A percentile compares a stretch with the other conserved stretches of the same genome.
Conservation (phyloP, 2,113 vertebrate genomes). For the Apteryx owenii region DNA sequence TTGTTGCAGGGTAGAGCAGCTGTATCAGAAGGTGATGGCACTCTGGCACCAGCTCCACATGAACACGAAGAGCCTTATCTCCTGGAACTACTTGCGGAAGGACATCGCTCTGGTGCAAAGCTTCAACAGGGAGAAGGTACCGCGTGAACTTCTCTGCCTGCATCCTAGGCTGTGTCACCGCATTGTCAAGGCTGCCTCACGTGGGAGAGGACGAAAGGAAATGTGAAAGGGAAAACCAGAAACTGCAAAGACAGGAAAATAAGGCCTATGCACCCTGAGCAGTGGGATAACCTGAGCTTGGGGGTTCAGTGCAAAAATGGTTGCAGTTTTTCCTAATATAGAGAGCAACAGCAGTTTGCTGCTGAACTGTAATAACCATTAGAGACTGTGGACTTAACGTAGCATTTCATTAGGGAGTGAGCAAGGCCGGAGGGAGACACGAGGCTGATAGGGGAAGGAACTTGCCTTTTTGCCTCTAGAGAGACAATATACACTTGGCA, state of each 20-base stretch:
- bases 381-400: background rate
- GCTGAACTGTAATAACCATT: background rate
- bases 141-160: background rate
- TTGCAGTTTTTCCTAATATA: rapidly evolving
- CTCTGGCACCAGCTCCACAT: constrained; percentile 97
- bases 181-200: rapidly evolving
- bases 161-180: background rate
- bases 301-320: background rate
- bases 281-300: background rate
- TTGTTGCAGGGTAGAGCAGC: constrained; percentile 87
- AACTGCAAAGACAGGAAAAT: too few species aligned
- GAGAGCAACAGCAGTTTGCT: background rate
- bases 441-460: rapidly evolving
- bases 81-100: constrained; percentile 94
- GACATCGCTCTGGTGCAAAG: constrained; percentile 87
- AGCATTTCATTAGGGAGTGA: rapidly evolving
- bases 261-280: background rate
- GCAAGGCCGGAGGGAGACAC: background rate
- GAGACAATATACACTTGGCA: background rate
- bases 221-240: background rate
- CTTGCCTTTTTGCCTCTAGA: background rate
- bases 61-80: constrained; percentile 96
- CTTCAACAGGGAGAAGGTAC: constrained; percentile 91
- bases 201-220: background rate
- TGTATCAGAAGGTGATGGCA: constrained; percentile 98